phyloP scores from a whole-genome alignment of 1,140 invertebrate genomes.

The Augochlora pura region DNA sequence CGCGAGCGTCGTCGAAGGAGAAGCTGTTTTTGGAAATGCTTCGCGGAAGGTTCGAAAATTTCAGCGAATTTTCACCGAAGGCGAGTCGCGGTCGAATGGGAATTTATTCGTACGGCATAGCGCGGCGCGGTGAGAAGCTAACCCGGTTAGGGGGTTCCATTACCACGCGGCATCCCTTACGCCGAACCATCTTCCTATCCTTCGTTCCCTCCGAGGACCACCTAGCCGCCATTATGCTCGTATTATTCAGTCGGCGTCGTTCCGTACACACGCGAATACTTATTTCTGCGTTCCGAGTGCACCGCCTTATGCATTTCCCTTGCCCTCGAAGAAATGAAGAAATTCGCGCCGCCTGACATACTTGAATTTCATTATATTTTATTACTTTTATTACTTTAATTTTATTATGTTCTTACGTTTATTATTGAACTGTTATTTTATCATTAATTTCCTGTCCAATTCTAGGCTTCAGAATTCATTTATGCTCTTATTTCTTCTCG shows the following conservation, averaged over 20 bases:
- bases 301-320: too few relatives aligned
- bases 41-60: too few relatives aligned
- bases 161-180: conserved; percentile 13
- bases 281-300: neutral
- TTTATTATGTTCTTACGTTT: too few relatives aligned
- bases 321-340: neutral
- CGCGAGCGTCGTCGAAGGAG: too few relatives aligned
- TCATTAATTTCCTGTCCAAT: too few relatives aligned
- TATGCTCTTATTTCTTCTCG: too few relatives aligned
- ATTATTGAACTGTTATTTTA: too few relatives aligned
- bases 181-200: neutral
- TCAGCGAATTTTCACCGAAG: neutral
- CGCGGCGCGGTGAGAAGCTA: conserved; percentile 1
- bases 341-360: neutral
- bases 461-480: too few relatives aligned
- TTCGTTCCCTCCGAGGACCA: neutral
- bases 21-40: too few relatives aligned
- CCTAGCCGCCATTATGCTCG: neutral
- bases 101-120: conserved; percentile 61
- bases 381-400: too few relatives aligned
- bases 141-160: conserved; percentile 50
- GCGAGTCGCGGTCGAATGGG: conserved; percentile 27
- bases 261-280: conserved; percentile 1
- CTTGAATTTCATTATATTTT: too few relatives aligned
- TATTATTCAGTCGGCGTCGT: conserved; percentile 25